Base-by-base conservation (phyloP, 30 jellyfish, hydroid and myxozoan species). In the Haliclystus octoradiatus region DNA sequence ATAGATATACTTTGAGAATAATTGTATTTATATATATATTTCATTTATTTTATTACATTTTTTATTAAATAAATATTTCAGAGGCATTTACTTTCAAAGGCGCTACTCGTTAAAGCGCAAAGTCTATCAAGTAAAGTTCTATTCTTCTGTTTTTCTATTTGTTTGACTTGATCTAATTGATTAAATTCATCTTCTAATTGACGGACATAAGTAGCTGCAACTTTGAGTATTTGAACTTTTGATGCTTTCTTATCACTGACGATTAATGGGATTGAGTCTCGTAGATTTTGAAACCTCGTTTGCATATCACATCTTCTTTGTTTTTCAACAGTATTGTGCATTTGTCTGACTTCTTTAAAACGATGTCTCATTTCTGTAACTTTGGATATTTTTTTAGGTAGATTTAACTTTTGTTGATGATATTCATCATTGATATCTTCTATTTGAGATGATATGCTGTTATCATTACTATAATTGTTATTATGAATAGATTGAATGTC, bases 281-380 rank as follows among this genome's bases (percentile, higher is more conserved):
- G 68, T 3, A 80, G 68, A 52, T 80, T 80, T 68, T 80, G 84
- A 52, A 80, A 80, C 31, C 75, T 69, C 49, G 79, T 31, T 3
- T 80, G 93, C 93, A 80, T 80, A 28, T 80, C 93, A 5, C 93
- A 78, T 23, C 93, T 62, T 50, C 93, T 26, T 47, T 80, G 72
- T 7, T 85, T 33, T 66, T 80, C 93, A 13, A 80, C 83, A 62
- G 72, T 85, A 50, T 80, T 80, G 49, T 80, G 93, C 22, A 80
- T 73, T 4, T 52, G 51, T 26, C 93, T 75, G 12, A 73, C 93
- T 25, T 80, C 93, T 66, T 71, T 80, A 5, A 73, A 73, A 26
- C 40, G 82, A 30, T 72, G 65, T 49, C 66, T 65, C 23, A 52
- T 9, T 28, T 65, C 85, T 26, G 66, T 69, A 7, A 34, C 26